Base-by-base conservation (phyloP, 1,140 invertebrate species). In the Thaumatotibia leucotreta region DNA sequence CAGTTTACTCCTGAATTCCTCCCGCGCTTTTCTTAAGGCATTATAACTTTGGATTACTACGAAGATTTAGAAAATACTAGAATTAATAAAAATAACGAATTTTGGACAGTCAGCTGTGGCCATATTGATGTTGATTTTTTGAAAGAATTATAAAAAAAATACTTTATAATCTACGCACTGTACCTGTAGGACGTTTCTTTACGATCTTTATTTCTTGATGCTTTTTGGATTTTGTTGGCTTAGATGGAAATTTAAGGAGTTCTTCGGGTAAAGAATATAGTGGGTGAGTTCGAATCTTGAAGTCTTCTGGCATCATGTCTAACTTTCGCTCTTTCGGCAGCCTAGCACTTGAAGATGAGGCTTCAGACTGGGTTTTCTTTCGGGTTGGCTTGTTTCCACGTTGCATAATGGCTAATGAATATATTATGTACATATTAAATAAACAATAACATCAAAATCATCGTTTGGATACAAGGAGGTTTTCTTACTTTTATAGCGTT, bases 1-100 rank as follows among this genome's bases (percentile, higher is more conserved):
- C 62, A 98, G 89, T 76, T 95, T 94, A 62, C 93, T 92, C 20
- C 97, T 93, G 91, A 98, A 98, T 67, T 96, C 93, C 88, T 97
- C 96, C 23, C 96, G 91, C 68, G 96, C 94, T 88, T 94, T 94
- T 35, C 95, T 93, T 80, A 95, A 92, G 2, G 91, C 87, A 1
- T 94, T 93, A 79, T 94, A 96, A 45, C 92, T 93, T 82, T 92
- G 86, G 83, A 93, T 88, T 64, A 92, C 91, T 89, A 76, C 70
- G 75, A 17, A 45, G 20, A 20, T 20, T 20, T n/a, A n/a, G n/a
- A n/a, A 45, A 17, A 8, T 35, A 20, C 11, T 29, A 64, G 4
- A 27, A n/a, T 4, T 27, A 22, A 3, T n/a, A n/a, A n/a, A n/a
- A n/a, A n/a, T n/a, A n/a, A n/a, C n/a, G n/a, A n/a, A n/a, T n/a